A percentile compares a stretch with the other conserved stretches of the same genome.
Conservation (phyloP, 2,797 vertebrate genomes). For the Heterohyrax brucei region DNA sequence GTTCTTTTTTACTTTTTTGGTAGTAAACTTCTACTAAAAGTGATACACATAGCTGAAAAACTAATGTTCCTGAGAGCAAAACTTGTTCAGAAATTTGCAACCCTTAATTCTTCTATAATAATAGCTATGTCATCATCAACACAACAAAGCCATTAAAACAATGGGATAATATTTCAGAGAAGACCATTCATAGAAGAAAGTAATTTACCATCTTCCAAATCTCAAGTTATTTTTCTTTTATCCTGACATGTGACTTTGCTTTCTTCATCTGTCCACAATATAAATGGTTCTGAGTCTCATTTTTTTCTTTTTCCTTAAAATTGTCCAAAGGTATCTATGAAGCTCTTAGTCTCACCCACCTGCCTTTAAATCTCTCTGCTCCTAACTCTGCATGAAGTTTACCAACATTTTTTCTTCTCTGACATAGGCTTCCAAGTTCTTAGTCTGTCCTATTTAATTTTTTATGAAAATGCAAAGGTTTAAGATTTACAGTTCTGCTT, state of each 20-base stretch:
- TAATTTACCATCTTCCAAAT: constrained; percentile 34
- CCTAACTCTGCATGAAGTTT: not conserved
- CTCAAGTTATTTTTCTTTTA: constrained; percentile 13
- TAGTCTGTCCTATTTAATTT: constrained; percentile 39
- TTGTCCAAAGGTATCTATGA: not conserved
- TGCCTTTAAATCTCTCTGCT: not conserved
- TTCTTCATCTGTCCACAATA: not conserved
- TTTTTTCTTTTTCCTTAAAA: constrained; percentile 15
- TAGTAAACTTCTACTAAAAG: constrained; percentile 33
- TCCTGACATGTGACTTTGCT: constrained; percentile 12
- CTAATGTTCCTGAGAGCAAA: constrained; percentile 16
- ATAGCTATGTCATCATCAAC: not conserved
- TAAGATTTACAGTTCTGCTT: constrained; percentile 62
- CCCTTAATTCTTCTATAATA: constrained; percentile 60
- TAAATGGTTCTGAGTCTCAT: not conserved
- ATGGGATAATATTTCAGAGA: constrained; percentile 17
- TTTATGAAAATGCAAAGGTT: constrained; percentile 53
- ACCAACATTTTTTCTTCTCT: constrained; percentile 1
- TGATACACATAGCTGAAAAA: constrained; percentile 5
- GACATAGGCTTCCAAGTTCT: constrained; percentile 49
- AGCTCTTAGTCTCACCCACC: not conserved
- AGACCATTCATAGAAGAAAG: constrained; percentile 40
- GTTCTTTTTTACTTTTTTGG: not conserved
- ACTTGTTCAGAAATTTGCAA: constrained; percentile 17
- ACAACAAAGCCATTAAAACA: constrained; percentile 41